These are phyloP conservation scores for Drosophila meridiana DNA, from an alignment of 2,888 invertebrate genomes.

Conservation along the genomic window DNA sequence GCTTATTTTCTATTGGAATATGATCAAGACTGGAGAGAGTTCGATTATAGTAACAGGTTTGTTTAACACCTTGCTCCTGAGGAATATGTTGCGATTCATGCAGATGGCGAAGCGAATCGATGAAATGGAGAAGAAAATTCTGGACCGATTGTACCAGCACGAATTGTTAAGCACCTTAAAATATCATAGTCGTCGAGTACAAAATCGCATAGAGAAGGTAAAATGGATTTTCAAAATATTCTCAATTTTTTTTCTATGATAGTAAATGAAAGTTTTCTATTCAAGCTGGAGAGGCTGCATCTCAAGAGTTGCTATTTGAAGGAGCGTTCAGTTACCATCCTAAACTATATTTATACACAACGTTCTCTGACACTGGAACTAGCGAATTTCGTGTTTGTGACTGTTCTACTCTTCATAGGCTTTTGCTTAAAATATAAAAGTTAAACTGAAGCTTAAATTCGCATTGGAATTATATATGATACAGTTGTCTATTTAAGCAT, in stretches of 20 bases:
- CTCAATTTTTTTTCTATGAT: no score
- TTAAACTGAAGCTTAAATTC: no score
- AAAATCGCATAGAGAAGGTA: neutral
- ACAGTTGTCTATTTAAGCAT: no score
- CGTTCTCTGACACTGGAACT: conserved; percentile 15
- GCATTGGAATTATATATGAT: no score
- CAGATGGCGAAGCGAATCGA: neutral
- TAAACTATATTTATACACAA: conserved; percentile 9
- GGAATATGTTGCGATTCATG: neutral
- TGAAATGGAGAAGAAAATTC: neutral
- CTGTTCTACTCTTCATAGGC: conserved; percentile 4
- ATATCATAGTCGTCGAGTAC: neutral
- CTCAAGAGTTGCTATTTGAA: conserved; percentile 6
- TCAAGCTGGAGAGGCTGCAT: conserved; percentile 24
- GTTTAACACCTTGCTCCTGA: neutral
- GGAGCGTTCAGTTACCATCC: conserved; percentile 9
- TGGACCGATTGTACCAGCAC: neutral
- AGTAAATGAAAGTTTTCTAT: no score
- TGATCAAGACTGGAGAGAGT: neutral
- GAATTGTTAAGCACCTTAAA: neutral
- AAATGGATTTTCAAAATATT: neutral
- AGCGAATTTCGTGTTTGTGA: neutral
- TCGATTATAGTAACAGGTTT: neutral
- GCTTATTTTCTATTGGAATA: neutral
- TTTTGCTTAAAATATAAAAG: conserved; percentile 14